A percentile compares a stretch with the other conserved stretches of the same genome.
These are phyloP conservation scores for Lacanobia oleracea DNA, from an alignment of 2,888 invertebrate genomes.

Conservation along the genomic window DNA sequence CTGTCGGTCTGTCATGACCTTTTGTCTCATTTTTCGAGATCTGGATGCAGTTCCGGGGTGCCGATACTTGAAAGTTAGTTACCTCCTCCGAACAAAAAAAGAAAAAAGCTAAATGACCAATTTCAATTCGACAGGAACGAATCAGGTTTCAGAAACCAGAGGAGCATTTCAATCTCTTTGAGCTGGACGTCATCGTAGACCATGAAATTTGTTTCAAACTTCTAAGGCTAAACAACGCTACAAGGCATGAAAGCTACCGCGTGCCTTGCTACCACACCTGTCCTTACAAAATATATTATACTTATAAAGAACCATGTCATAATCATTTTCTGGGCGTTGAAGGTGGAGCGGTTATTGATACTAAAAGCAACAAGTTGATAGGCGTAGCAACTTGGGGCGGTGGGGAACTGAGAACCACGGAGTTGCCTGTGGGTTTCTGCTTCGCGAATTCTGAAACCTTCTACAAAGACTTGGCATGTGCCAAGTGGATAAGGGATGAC, in stretches of 20 bases:
- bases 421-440: conserved; percentile 80
- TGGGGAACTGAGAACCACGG: conserved; percentile 31
- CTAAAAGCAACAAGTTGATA: conserved; percentile 66
- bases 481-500: conserved; percentile 71
- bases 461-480: conserved; percentile 75
- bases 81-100: not conserved
- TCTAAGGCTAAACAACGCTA: not conserved
- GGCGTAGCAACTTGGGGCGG: conserved; percentile 81
- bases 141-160: not conserved
- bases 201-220: not conserved
- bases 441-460: conserved; percentile 76
- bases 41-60: not conserved
- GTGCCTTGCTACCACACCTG: conserved; percentile 83
- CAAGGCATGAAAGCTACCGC: conserved; percentile 58
- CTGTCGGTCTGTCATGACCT: too few relatives aligned
- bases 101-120: not conserved
- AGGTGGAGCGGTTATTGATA: conserved; percentile 76
- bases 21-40: not conserved
- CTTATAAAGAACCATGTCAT: not conserved
- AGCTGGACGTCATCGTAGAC: not conserved
- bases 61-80: not conserved
- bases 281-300: conserved; percentile 59
- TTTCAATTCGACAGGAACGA: not conserved
- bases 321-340: conserved; percentile 74
- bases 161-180: not conserved